Evolutionary conservation across 2,888 invertebrate species (phyloP), one percentile per base, ranked within the genome.

Genomic region (Coenonympha arcania): DNA sequence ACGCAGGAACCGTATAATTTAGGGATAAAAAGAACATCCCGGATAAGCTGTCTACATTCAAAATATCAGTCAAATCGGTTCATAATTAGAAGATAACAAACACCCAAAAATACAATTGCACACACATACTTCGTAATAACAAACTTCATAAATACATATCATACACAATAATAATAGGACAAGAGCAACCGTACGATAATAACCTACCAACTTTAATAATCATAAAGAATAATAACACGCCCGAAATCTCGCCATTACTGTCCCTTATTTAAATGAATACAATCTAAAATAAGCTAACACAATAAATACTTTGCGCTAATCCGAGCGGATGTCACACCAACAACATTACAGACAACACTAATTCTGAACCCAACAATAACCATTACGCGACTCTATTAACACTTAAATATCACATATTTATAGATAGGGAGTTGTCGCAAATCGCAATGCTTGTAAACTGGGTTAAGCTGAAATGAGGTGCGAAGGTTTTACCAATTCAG

Each of bases 331-430:
- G 51, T 51, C 51, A 50, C 50, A 55, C 37, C 44, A 48, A 54
- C 30, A 48, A 42, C 45, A 50, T 45, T 43, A 47, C 48, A 44
- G 41, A 47, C 62, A 64, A 66, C 67, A 51, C 55, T 58, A 61
- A 61, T 64, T 60, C 61, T 59, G 22, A 58, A 63, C 52, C 58
- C 60, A 43, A 56, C 57, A 51, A 61, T 62, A 61, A 72, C 72
- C 72, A 67, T 77, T 79, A 76, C 69, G 69, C 65, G 59, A 58
- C 60, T 70, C 68, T 74, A 78, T 76, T 78, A 76, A 67, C 78
- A 73, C 71, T n/a, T 68, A 71, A 73, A 62, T 59, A 58, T 16
- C 31, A 33, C 8, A 16, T 33, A 8, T n/a, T n/a, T n/a, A n/a
- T n/a, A n/a, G n/a, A 33, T 16, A 33, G 31, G 31, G 15, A 15